Evolutionary conservation across 2,888 invertebrate genomes (phyloP).

Genomic region (Elgonia sp.): DNA sequence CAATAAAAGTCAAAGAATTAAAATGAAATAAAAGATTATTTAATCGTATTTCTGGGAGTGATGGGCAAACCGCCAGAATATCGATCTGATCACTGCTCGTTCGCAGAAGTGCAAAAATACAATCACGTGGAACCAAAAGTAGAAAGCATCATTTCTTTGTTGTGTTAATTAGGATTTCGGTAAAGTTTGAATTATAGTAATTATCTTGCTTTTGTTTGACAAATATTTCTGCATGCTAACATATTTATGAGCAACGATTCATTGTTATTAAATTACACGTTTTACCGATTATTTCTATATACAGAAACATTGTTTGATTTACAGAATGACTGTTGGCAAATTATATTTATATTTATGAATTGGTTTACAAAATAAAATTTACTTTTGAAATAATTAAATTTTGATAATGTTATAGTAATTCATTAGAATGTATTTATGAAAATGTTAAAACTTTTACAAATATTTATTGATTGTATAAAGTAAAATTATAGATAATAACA

Average conservation of each 20-base stretch:
- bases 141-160: slow-evolving; percentile 28
- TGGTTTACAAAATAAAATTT: too few species aligned
- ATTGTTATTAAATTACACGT: slow-evolving; percentile 8
- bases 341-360: not conserved
- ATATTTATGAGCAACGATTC: not conserved
- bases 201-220: slow-evolving; percentile 33
- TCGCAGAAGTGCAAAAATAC: slow-evolving; percentile 48
- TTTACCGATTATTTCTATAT: not conserved
- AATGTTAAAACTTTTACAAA: too few species aligned
- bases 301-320: too few species aligned
- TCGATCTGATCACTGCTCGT: slow-evolving; percentile 36
- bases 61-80: slow-evolving; percentile 42
- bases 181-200: slow-evolving; percentile 46
- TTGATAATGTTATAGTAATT: too few species aligned
- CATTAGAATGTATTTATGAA: too few species aligned
- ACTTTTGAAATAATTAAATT: too few species aligned
- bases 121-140: slow-evolving; percentile 42
- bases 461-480: too few species aligned
- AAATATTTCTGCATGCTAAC: slow-evolving; percentile 12
- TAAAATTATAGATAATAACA: too few species aligned
- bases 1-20: too few species aligned
- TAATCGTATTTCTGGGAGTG: slow-evolving; percentile 23
- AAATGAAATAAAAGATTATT: slow-evolving; percentile 13
- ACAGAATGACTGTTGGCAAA: too few species aligned
- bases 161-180: slow-evolving; percentile 35